A percentile compares a stretch with the other conserved stretches of the same genome.
These are phyloP conservation scores for Drosophila prostipennis DNA, from an alignment of 2,888 invertebrate species.

Conservation along the genomic window DNA sequence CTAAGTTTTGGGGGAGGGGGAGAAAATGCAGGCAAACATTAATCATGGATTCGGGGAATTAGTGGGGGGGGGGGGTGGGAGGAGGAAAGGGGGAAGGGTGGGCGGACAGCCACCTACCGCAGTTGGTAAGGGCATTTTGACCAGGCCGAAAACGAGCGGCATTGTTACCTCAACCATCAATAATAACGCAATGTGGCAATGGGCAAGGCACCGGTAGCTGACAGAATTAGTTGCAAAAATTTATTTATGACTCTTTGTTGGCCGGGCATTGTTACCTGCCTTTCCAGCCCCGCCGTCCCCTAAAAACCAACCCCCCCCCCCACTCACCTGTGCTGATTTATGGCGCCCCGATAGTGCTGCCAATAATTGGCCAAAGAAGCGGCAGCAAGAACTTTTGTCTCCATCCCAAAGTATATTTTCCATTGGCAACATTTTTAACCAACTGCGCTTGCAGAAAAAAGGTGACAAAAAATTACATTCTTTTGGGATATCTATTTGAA, in stretches of 20 bases:
- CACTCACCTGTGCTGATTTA: conserved; percentile 68
- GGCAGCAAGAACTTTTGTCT: conserved; percentile 33
- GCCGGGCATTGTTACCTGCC: conserved; percentile 31
- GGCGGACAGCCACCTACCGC: conserved; percentile 14
- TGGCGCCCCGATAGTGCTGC: conserved; percentile 63
- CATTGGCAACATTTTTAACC: conserved; percentile 6
- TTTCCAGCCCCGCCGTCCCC: not conserved
- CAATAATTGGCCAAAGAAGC: conserved; percentile 64
- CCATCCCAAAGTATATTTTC: conserved; percentile 25
- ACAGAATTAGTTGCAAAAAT: conserved; percentile 76
- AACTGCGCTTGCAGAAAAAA: conserved; percentile 4
- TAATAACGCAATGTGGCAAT: conserved; percentile 74
- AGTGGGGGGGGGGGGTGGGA: not conserved
- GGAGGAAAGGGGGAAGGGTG: not conserved
- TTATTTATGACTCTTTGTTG: conserved; percentile 79
- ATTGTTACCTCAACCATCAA: conserved; percentile 69
- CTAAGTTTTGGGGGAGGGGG: not conserved
- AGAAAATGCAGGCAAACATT: conserved; percentile 18
- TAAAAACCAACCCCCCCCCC: not conserved
- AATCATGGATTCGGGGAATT: conserved; percentile 28
- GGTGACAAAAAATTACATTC: too few species aligned
- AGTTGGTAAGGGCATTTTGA: conserved; percentile 16
- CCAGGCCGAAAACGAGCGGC: conserved; percentile 36
- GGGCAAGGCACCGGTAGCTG: conserved; percentile 56
- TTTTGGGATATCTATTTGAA: too few species aligned